Percentiles rank a stretch among this genome's conserved stretches.
These are phyloP conservation scores for Anhinga rufa DNA, from an alignment of 2,113 vertebrate species.

Conservation along the genomic window DNA sequence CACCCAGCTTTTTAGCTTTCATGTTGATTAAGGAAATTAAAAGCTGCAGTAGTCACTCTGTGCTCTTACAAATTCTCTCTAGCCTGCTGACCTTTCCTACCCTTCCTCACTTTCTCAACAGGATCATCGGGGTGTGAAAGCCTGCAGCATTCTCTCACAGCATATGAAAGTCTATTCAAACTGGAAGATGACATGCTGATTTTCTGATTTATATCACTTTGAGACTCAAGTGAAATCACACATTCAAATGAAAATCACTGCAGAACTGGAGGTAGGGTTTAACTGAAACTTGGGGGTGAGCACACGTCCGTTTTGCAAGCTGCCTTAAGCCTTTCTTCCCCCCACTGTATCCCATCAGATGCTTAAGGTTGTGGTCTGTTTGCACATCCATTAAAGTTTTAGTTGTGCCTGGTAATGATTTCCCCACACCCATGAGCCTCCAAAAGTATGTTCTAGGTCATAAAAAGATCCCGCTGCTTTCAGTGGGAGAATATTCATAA, in stretches of 20 bases:
- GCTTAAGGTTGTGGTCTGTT: neutral
- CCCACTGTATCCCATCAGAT: neutral
- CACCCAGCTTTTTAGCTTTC: neutral
- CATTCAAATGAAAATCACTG: neutral
- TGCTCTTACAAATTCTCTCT: neutral
- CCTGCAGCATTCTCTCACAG: neutral
- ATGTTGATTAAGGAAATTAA: neutral
- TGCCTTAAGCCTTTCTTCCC: neutral
- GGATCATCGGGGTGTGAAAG: neutral
- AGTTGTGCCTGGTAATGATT: neutral
- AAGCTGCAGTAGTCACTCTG: neutral
- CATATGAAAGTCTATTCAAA: neutral
- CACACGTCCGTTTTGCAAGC: neutral
- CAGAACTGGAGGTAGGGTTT: neutral
- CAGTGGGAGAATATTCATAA: neutral
- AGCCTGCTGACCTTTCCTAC: neutral
- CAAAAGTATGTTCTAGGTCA: neutral
- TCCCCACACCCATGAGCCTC: neutral
- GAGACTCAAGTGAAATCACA: neutral
- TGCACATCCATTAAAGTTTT: neutral
- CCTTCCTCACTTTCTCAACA: neutral
- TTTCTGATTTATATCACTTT: slow-evolving; percentile 20
- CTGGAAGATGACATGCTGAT: neutral
- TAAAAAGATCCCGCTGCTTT: neutral
- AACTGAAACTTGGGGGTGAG: neutral